Conservation (phyloP, 2,113 vertebrate species). For the Lagopus leucura region DNA sequence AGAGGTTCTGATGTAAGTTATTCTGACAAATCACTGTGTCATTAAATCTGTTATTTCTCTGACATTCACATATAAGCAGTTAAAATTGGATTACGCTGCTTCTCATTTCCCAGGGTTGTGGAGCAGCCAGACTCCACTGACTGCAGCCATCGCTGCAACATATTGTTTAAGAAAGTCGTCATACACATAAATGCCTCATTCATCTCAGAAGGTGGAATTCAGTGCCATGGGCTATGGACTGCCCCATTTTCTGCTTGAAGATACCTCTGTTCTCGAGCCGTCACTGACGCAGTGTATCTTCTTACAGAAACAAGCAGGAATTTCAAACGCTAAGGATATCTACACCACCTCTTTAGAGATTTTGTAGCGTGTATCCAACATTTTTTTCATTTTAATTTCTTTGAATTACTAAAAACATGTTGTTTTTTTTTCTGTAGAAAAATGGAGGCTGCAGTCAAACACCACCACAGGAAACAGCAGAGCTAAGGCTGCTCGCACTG, state of each 20-base stretch:
- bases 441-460: background rate
- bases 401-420: background rate
- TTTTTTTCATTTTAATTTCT: background rate
- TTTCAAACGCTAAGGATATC: background rate
- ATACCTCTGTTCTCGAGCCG: no score
- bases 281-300: background rate
- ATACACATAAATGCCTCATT: background rate
- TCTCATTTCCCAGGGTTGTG: background rate
- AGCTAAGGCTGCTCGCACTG: background rate
- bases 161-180: background rate
- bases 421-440: background rate
- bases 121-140: background rate
- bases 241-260: background rate
- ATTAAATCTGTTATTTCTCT: background rate
- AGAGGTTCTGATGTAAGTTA: background rate
- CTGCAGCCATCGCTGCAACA: background rate
- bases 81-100: background rate
- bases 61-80: background rate
- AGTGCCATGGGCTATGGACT: background rate
- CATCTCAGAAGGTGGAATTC: background rate
- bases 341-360: background rate
- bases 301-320: background rate
- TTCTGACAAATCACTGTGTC: background rate
- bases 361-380: background rate
- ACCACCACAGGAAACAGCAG: background rate